These are phyloP conservation scores for Ischnura elegans DNA, from an alignment of 2,888 invertebrate genomes.

Conservation along the genomic window DNA sequence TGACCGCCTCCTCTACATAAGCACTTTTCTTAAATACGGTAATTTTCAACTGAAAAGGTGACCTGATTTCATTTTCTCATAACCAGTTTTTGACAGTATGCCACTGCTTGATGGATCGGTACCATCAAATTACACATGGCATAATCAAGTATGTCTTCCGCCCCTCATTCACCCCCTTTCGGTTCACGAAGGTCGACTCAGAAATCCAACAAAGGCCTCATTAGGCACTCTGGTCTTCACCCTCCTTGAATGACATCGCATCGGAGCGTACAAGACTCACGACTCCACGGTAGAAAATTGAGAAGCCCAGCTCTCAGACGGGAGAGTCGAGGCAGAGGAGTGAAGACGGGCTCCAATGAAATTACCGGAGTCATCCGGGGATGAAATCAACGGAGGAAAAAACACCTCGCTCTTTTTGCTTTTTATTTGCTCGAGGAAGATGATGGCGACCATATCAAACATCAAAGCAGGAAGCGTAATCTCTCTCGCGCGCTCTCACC, in stretches of 20 bases:
- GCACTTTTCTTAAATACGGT: no score
- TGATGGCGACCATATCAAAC: neutral
- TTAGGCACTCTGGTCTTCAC: neutral
- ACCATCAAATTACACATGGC: no score
- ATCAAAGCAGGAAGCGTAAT: neutral
- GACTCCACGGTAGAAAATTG: neutral
- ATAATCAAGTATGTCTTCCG: no score
- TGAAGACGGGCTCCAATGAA: neutral
- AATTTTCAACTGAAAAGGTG: neutral
- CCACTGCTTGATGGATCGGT: no score
- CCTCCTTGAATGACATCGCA: neutral
- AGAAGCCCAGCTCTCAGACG: neutral
- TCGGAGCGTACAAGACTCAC: neutral
- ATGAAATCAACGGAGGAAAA: neutral
- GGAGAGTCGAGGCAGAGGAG: neutral
- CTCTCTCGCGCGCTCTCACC: neutral
- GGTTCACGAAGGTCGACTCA: neutral
- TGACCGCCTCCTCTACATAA: no score
- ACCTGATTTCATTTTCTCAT: neutral
- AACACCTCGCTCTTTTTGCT: neutral
- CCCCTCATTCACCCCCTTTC: neutral
- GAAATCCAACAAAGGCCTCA: neutral
- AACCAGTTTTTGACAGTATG: no score
- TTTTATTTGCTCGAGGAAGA: neutral
- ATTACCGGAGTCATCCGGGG: neutral